Evolutionary conservation across 2,113 vertebrate genomes (phyloP).

Genomic region (Candoia aspera): DNA sequence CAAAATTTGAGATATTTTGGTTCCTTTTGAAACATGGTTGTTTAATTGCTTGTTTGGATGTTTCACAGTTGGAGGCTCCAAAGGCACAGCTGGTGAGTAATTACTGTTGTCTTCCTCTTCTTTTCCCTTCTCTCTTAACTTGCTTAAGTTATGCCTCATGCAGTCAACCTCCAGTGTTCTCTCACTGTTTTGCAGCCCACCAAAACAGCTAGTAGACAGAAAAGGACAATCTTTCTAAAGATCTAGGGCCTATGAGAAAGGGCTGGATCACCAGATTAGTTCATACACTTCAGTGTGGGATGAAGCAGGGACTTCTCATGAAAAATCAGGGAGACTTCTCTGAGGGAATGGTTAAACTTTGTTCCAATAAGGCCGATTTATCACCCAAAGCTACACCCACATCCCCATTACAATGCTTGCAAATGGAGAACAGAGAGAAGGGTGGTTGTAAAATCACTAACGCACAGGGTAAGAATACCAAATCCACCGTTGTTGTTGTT

Average conservation of each 20-base stretch:
- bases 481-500: too few relatives aligned
- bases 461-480: background rate
- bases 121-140: background rate
- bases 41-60: slow-evolving; percentile 16
- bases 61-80: slow-evolving; percentile 10
- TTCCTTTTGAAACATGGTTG: background rate
- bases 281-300: background rate
- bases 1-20: slow-evolving; percentile 11
- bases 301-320: background rate
- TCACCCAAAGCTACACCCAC: background rate
- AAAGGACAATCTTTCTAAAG: background rate
- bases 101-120: slow-evolving; percentile 8
- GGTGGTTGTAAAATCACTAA: background rate
- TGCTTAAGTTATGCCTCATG: background rate
- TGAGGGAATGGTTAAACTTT: background rate
- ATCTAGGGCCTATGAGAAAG: background rate
- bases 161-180: background rate
- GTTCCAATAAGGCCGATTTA: background rate
- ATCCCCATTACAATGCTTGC: background rate
- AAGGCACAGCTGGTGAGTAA: background rate
- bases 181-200: fast-evolving
- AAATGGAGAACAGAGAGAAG: background rate
- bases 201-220: background rate
- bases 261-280: background rate
- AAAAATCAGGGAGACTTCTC: background rate